Evolutionary conservation across 2,888 invertebrate species (phyloP).

Genomic region (Tetrapedia diversipes): DNA sequence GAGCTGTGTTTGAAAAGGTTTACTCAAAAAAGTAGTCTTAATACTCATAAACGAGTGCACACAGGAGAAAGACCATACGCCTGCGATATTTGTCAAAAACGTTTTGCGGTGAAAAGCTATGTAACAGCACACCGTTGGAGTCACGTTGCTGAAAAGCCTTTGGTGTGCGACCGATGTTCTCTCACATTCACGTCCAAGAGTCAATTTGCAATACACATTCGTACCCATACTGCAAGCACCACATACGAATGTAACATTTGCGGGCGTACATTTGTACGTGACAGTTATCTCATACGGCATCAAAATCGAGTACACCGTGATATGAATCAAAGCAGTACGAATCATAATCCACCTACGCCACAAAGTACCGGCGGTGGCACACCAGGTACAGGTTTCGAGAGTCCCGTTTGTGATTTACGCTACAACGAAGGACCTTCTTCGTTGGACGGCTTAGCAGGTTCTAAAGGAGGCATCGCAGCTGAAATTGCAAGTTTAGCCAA

Average conservation of each 20-base stretch:
- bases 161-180: conserved; percentile 89
- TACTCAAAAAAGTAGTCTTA: conserved; percentile 92
- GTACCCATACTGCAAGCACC: conserved; percentile 88
- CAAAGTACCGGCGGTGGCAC: conserved; percentile 79
- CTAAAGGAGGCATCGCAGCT: conserved; percentile 79
- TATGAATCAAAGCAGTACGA: conserved; percentile 78
- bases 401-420: conserved; percentile 81
- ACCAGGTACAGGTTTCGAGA: conserved; percentile 80
- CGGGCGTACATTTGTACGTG: conserved; percentile 89
- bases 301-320: conserved; percentile 89
- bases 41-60: conserved; percentile 92
- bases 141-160: conserved; percentile 90
- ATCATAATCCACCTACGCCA: conserved; percentile 81
- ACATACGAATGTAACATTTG: conserved; percentile 90
- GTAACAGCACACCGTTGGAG: conserved; percentile 92
- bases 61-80: conserved; percentile 91
- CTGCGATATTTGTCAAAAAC: conserved; percentile 91
- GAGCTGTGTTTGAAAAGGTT: conserved; percentile 90
- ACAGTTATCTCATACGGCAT: conserved; percentile 91
- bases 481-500: conserved; percentile 81
- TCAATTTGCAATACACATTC: conserved; percentile 90
- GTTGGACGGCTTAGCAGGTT: conserved; percentile 76
- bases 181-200: conserved; percentile 90
- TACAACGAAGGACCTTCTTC: conserved; percentile 82
- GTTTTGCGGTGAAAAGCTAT: conserved; percentile 92